These are phyloP conservation scores for Pseudococcus longispinus DNA, from an alignment of 2,888 invertebrate genomes.

Conservation along the genomic window DNA sequence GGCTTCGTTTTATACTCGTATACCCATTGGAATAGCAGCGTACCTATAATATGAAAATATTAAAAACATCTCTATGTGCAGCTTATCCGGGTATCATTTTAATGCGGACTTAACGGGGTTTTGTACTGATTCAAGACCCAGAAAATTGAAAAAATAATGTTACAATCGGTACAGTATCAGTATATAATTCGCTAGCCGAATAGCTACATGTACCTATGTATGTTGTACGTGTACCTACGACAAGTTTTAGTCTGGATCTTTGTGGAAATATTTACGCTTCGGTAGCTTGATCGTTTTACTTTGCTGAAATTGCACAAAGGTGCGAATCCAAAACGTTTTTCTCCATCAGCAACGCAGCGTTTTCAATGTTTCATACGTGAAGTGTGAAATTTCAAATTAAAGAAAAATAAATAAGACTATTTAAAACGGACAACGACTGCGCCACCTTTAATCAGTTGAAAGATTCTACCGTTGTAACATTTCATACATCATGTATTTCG, in stretches of 20 bases:
- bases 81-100: conserved; percentile 45
- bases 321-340: background rate
- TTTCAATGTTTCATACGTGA: conserved; percentile 35
- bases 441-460: background rate
- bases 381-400: conserved; percentile 40
- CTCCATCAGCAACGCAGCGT: background rate
- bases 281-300: conserved; percentile 33
- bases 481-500: background rate
- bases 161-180: background rate
- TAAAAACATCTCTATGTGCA: background rate
- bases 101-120: conserved; percentile 40
- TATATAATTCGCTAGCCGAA: background rate
- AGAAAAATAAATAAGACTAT: conserved; percentile 28
- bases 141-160: conserved; percentile 47
- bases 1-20: background rate
- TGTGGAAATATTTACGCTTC: conserved; percentile 18
- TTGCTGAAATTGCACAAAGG: conserved; percentile 34
- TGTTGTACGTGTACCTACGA: background rate
- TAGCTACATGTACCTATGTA: background rate
- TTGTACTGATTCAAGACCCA: conserved; percentile 45
- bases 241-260: background rate
- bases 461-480: background rate
- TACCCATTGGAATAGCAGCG: background rate
- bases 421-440: background rate
- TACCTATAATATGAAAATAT: conserved; percentile 28